Base-by-base conservation (phyloP, 2,113 vertebrate species). In the Caretta caretta region DNA sequence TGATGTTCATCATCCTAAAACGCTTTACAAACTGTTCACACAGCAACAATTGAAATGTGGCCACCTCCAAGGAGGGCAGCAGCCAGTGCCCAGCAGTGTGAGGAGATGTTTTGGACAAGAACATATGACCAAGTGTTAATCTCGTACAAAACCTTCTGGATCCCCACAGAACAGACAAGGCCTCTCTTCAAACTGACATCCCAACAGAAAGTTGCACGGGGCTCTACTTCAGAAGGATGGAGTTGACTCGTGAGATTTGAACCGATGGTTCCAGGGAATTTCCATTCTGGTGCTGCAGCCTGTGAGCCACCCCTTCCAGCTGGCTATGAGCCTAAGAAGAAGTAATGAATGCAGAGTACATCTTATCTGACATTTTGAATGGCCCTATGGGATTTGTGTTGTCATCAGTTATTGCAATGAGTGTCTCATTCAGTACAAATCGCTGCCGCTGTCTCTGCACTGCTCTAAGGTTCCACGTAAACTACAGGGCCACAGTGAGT, bases 321-420 rank as follows among this genome's bases (percentile, higher is more conserved):
- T 91, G 93, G 87, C 90, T 82, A 84, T 87, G 82, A 80, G 92
- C 90, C 69, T 91, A 88, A 89, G 95, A 17, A 4, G 31, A 80
- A 83, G 72, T 88, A 90, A 80, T 92, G 5, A 57, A 94, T 78
- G 4, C 2, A 0, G 53, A 54, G 65, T 5, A 2, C 89, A 19
- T 93, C 95, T 92, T 91, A n/a, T 81, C 94, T 92, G 95, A 91
- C 95, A 78, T 86, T 95, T 93, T 84, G 79, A 94, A 83, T 1
- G 1, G 38, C 78, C 91, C 69, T 1, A 0, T 84, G 90, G 87
- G 95, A 84, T 91, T 90, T 16, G 11, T 4, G 5, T 92, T 97
- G 93, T 92, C 95, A 87, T 19, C 53, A 3, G 69, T 2, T 93
- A 82, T 90, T 93, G 94, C 93, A 86, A 94, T 88, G 84, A 80